Conservation (phyloP, 2,888 invertebrate genomes). For the Drosophila infuscata region DNA sequence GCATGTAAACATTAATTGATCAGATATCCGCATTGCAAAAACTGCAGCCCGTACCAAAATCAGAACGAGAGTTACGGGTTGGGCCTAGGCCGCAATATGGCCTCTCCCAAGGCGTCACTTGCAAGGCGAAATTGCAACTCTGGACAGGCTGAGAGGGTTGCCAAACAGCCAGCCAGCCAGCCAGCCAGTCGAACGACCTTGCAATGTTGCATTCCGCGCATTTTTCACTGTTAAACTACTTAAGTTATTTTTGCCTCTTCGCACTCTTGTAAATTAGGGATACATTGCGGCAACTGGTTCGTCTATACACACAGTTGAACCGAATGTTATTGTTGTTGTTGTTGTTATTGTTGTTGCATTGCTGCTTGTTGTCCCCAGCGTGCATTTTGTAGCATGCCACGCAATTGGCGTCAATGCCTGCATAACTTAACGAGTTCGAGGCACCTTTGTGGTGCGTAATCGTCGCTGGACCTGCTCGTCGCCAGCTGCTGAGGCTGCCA, state of each 20-base stretch:
- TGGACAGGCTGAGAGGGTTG: constrained; percentile 1
- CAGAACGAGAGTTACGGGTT: constrained; percentile 10
- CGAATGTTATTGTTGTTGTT: constrained; percentile 16
- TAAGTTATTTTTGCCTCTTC: constrained; percentile 68
- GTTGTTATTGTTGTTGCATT: constrained; percentile 13
- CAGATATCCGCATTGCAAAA: constrained; percentile 61
- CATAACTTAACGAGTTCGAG: constrained; percentile 72
- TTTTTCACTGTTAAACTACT: constrained; percentile 79
- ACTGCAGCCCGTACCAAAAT: constrained; percentile 1
- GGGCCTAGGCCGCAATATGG: constrained; percentile 33
- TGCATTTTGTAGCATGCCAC: constrained; percentile 60
- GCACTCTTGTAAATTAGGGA: constrained; percentile 75
- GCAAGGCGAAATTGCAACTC: constrained; percentile 7
- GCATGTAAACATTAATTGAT: constrained; percentile 74
- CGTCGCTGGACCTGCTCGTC: constrained; percentile 38
- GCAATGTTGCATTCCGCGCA: constrained; percentile 77
- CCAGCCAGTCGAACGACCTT: constrained; percentile 69
- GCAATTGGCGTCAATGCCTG: constrained; percentile 71
- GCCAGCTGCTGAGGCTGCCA: constrained; percentile 4
- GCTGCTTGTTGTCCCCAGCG: constrained; percentile 51
- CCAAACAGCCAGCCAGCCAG: constrained; percentile 5
- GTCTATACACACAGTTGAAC: constrained; percentile 16
- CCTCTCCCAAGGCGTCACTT: constrained; percentile 27
- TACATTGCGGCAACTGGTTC: constrained; percentile 53
- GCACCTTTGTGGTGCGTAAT: constrained; percentile 58